Percentiles rank a stretch among this genome's conserved stretches.
These are phyloP conservation scores for Rhincodon typus DNA, from an alignment of 2,797 vertebrate genomes.

Conservation along the genomic window DNA sequence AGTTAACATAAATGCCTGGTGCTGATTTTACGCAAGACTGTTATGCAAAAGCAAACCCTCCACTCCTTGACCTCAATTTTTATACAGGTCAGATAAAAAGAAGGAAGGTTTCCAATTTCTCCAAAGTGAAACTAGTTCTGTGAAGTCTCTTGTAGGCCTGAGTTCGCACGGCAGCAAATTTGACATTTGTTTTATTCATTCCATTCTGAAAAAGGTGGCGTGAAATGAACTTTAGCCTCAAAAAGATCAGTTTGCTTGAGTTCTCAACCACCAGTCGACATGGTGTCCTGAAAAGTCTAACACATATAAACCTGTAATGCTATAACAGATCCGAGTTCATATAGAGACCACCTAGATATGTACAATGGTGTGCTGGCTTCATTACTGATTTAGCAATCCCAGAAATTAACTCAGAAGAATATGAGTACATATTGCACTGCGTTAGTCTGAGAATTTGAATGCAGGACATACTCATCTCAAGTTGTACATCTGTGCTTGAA, in stretches of 20 bases:
- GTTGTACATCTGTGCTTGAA: too few relatives aligned
- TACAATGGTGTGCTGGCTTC: background rate
- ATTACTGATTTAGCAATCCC: background rate
- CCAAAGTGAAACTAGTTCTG: background rate
- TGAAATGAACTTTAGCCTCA: background rate
- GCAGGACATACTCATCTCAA: too few relatives aligned
- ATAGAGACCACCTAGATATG: background rate
- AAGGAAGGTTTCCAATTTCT: conserved; percentile 11
- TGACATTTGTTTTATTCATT: background rate
- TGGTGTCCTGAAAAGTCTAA: background rate
- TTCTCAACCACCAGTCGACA: background rate
- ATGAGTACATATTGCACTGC: background rate
- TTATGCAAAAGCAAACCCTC: background rate
- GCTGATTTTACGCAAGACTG: background rate
- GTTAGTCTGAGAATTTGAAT: background rate
- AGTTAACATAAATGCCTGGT: too few relatives aligned
- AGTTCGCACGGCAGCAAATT: background rate
- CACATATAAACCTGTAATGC: background rate
- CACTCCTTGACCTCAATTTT: background rate
- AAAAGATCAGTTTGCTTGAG: background rate
- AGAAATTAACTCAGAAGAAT: background rate
- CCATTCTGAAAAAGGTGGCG: background rate
- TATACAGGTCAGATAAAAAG: background rate
- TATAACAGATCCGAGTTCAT: background rate
- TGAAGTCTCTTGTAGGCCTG: background rate